Evolutionary conservation across 2,113 vertebrate genomes (phyloP).

Genomic region (Telmatochromis sp.): DNA sequence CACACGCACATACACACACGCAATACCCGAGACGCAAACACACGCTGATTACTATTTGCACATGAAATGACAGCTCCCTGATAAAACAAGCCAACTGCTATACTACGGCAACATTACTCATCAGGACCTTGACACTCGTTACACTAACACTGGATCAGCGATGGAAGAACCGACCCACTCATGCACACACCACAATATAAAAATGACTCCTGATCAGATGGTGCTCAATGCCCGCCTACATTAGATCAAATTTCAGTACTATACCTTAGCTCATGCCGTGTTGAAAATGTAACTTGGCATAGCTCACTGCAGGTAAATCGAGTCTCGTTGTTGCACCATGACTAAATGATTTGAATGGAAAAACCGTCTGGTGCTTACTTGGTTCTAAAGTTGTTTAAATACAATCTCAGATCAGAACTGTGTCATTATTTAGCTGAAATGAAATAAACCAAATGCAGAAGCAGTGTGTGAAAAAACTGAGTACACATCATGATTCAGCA

Average conservation of each 20-base stretch:
- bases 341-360: not conserved
- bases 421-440: not conserved
- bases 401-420: not conserved
- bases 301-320: not conserved
- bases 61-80: not conserved
- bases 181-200: not conserved
- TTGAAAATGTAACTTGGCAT: not conserved
- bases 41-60: not conserved
- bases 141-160: not conserved
- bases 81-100: not conserved
- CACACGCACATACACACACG: not conserved
- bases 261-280: not conserved
- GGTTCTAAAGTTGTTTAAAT: not conserved
- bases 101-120: not conserved
- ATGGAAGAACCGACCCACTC: not conserved
- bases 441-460: not conserved
- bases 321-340: not conserved
- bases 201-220: not conserved
- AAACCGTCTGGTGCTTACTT: not conserved
- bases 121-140: not conserved
- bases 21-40: not conserved
- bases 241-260: not conserved
- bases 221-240: not conserved
- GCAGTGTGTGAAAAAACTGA: not conserved
- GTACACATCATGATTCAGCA: not conserved